Conservation (phyloP, 2,113 vertebrate species). For the Ceyx margarethae region DNA sequence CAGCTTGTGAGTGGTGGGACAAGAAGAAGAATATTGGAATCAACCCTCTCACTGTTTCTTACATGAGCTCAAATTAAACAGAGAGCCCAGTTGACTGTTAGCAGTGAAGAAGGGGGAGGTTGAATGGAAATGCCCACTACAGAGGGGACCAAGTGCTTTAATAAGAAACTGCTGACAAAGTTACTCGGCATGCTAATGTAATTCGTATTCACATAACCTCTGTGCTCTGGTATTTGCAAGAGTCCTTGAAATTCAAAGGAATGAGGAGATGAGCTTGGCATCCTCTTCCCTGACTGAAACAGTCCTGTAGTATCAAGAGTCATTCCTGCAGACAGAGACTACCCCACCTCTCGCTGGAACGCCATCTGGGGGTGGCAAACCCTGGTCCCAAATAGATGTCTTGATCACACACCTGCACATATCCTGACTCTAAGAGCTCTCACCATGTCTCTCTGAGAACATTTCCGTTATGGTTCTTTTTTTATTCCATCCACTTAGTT, state of each 20-base stretch:
- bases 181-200: slow-evolving; percentile 36
- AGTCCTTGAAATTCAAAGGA: slow-evolving; percentile 63
- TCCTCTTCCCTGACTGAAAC: background rate
- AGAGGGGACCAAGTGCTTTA: slow-evolving; percentile 36
- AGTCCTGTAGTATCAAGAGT: background rate
- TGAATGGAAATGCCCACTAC: slow-evolving; percentile 28
- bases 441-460: background rate
- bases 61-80: background rate
- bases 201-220: slow-evolving; percentile 57
- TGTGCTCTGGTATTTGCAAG: slow-evolving; percentile 39
- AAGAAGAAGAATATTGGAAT: slow-evolving; percentile 30
- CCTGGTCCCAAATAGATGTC: background rate
- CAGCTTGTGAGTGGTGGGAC: slow-evolving; percentile 60
- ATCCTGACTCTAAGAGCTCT: background rate
- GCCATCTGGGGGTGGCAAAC: background rate
- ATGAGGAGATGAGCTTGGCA: slow-evolving; percentile 18
- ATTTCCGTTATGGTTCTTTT: background rate
- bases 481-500: background rate
- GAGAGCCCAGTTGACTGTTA: slow-evolving; percentile 33
- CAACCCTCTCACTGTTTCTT: slow-evolving; percentile 24
- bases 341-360: background rate
- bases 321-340: background rate
- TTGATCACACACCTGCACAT: background rate
- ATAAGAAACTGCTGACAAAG: slow-evolving; percentile 55
- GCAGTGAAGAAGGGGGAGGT: background rate